Conservation (phyloP, 2,888 invertebrate species). For the Ectemnius continuus region DNA sequence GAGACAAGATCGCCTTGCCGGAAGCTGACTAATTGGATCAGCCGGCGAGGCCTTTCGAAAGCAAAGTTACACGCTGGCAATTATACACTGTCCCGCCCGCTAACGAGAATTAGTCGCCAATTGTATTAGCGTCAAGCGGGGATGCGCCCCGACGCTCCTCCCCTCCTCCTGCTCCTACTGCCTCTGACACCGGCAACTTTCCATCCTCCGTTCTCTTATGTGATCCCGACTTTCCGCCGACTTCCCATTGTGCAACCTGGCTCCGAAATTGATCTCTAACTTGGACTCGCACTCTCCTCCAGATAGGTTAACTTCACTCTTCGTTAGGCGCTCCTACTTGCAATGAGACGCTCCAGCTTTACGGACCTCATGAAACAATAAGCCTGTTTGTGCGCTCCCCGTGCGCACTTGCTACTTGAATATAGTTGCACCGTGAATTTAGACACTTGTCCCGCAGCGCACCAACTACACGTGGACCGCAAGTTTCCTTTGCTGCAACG, state of each 20-base stretch:
- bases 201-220: background rate
- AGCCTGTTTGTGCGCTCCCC: no score
- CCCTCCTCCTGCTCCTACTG: no score
- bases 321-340: no score
- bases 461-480: no score
- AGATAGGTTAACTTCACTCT: no score
- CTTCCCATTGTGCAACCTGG: background rate
- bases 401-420: no score
- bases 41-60: background rate
- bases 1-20: constrained; percentile 32
- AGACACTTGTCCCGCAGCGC: no score
- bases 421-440: no score
- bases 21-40: constrained; percentile 38
- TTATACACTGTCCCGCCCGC: constrained; percentile 14
- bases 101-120: constrained; percentile 23
- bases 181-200: background rate
- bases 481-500: no score
- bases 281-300: no score
- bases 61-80: constrained; percentile 5
- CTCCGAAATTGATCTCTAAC: background rate
- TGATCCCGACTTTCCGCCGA: background rate
- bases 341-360: no score
- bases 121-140: background rate
- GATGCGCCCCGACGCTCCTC: background rate
- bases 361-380: no score